These are phyloP conservation scores for Bothrops alternatus DNA, from an alignment of 2,797 vertebrate genomes.

Conservation along the genomic window DNA sequence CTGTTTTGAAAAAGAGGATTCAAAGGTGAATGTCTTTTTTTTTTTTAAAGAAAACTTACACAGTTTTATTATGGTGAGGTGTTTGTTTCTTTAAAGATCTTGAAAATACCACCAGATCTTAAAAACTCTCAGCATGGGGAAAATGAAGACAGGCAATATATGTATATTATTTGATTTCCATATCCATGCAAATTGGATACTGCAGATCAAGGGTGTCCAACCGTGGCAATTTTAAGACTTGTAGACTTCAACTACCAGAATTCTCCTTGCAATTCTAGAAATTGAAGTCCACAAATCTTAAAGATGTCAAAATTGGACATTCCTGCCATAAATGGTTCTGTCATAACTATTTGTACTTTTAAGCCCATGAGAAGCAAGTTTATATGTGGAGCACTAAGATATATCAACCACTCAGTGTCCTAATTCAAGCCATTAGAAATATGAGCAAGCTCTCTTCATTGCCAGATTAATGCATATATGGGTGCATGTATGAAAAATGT, in stretches of 20 bases:
- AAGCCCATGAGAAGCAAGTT: neutral
- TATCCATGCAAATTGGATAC: neutral
- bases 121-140: neutral
- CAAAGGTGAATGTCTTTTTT: neutral
- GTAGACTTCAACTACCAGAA: neutral
- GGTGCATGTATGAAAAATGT: neutral
- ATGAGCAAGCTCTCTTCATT: neutral
- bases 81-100: no score
- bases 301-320: neutral
- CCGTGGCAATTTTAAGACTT: neutral
- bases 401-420: neutral
- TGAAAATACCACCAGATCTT: neutral
- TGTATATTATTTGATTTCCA: neutral
- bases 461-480: neutral
- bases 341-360: neutral
- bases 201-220: neutral
- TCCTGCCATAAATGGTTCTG: neutral
- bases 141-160: neutral
- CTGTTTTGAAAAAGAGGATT: neutral
- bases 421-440: neutral
- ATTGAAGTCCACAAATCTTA: neutral
- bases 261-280: neutral
- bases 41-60: neutral
- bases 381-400: neutral
- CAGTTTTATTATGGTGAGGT: neutral